Base-by-base conservation (phyloP, 2,113 vertebrate genomes). In the Odocoileus hemionus region DNA sequence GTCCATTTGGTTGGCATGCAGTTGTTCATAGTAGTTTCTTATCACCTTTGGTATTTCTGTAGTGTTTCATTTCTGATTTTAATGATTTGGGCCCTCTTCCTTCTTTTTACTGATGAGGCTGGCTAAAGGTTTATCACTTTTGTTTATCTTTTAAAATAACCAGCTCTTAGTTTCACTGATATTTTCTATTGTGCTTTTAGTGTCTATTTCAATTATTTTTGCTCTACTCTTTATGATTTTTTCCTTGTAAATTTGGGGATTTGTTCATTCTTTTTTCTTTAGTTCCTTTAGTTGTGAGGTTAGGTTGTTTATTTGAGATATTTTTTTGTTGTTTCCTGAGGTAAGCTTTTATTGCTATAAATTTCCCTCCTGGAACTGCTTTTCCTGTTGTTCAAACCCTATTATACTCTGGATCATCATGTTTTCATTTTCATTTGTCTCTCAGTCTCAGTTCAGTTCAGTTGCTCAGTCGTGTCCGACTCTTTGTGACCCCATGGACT, bases 381-480 rank as follows among this genome's bases (percentile, higher is more conserved):
- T 80, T 50, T 3, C 64, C 64, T 67, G 9, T 47, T 50, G 78
- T 47, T 67, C 64, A 67, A 67, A 80, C 33, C 28, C 28, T 28
- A 33, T 21, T 12, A 80, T 16, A 2, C 10, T 80, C 50, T 80
- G 45, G 9, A 19, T 11, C 45, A 50, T 50, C 28, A 10, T 80
- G 28, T 50, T 19, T 80, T 80, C 16, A 17, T 33, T 50, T 30
- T 33, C 78, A 6, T 80, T 19, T 80, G 9, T 50, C 45, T 79
- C 45, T 80, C 28, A 45, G 45, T 50, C 64, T 67, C 60, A 64
- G 60, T 67, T 67, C 64, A 15, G 67, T 39, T 39, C 21, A 39
- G 4, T 70, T 2, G 1, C n/a, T 36, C 16, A 70, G n/a, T 70
- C 6, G 3, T 36, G n/a, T 21, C 5, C 4, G 2, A 36, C 17